These are phyloP conservation scores for Mesoligia furuncula DNA, from an alignment of 2,888 invertebrate species.

Conservation along the genomic window DNA sequence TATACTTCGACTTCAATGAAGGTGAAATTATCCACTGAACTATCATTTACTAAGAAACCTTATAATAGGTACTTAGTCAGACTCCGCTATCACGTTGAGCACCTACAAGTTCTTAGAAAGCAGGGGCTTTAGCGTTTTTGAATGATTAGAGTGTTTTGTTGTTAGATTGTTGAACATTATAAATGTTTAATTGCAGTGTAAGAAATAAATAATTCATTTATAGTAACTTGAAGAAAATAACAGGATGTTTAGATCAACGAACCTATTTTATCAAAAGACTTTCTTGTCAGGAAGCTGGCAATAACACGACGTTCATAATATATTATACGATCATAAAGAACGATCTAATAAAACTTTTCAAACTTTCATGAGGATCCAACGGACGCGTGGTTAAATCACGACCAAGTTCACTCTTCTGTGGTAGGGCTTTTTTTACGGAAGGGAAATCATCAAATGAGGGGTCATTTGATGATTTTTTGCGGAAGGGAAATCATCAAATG, in stretches of 20 bases:
- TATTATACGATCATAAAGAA: not conserved
- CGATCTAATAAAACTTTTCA: constrained; percentile 1
- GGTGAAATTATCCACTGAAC: not conserved
- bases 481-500: too few relatives aligned
- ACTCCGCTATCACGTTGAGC: not conserved
- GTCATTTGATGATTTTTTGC: too few relatives aligned
- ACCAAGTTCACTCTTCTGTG: constrained; percentile 9
- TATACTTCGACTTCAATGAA: not conserved
- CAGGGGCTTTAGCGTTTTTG: not conserved
- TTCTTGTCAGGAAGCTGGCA: not conserved
- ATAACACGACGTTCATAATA: constrained; percentile 1
- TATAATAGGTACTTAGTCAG: not conserved
- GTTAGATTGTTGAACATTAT: not conserved
- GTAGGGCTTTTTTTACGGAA: too few relatives aligned
- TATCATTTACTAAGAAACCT: not conserved
- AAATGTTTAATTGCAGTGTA: not conserved
- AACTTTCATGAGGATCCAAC: not conserved
- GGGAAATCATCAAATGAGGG: too few relatives aligned
- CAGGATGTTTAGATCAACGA: not conserved
- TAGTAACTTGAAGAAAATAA: not conserved
- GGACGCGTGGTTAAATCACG: not conserved
- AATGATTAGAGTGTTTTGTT: not conserved
- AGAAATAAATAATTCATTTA: not conserved
- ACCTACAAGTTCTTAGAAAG: not conserved
- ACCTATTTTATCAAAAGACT: not conserved